These are phyloP conservation scores for Parazoanthus darwini DNA, from an alignment of 92 coral and sea anemone genomes.

Conservation along the genomic window DNA sequence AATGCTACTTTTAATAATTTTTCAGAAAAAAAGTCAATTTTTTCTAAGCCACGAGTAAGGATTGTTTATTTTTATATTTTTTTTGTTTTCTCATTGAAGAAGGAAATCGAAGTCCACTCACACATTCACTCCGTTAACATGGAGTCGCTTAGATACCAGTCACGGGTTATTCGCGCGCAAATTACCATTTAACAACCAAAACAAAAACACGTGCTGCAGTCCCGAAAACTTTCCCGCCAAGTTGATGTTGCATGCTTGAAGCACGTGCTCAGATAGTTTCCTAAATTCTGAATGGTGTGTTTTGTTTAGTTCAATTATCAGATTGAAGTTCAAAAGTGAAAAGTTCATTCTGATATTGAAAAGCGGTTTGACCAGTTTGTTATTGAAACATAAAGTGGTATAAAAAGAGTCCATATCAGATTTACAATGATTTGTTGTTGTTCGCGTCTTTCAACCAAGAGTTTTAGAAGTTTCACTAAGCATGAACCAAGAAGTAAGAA, in stretches of 20 bases:
- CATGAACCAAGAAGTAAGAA: conserved; percentile 54
- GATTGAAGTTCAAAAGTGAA: conserved; percentile 39
- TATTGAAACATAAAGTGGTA: neutral
- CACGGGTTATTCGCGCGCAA: conserved; percentile 41
- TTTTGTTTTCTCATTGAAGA: neutral
- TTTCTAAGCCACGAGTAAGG: neutral
- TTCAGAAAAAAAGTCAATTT: too few species aligned
- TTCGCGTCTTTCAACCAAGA: neutral
- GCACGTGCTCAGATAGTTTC: conserved; percentile 17
- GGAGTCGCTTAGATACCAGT: conserved; percentile 32
- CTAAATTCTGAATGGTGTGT: conserved; percentile 7
- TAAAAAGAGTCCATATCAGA: neutral
- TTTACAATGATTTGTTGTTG: neutral
- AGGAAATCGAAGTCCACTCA: conserved; percentile 17
- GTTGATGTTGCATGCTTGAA: conserved; percentile 13
- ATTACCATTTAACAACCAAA: conserved; percentile 8
- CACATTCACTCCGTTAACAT: conserved; percentile 15
- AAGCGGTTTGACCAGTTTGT: conserved; percentile 42
- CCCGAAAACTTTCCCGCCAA: conserved; percentile 18
- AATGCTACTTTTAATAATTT: too few species aligned
- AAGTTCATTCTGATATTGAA: conserved; percentile 20
- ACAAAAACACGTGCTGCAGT: conserved; percentile 34
- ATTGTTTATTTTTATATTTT: neutral
- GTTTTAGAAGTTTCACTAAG: neutral
- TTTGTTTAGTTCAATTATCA: neutral